phyloP scores from a whole-genome alignment of 1,140 invertebrate genomes.

The Tyrophagus putrescentiae region DNA sequence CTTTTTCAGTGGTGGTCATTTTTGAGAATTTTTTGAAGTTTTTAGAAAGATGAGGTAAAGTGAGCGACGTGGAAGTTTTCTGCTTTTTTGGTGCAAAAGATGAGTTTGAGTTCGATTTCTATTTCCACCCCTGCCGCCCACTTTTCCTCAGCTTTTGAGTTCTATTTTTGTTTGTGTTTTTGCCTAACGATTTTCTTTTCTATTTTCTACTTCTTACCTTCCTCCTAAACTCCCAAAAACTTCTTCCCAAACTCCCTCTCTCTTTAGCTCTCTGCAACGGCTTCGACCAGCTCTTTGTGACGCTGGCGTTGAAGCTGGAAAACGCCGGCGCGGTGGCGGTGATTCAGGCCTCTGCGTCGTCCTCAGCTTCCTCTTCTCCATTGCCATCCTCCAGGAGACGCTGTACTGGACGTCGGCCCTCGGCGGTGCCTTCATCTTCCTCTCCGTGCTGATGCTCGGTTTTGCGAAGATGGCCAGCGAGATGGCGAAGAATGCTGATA shows the following conservation, averaged over 20 bases:
- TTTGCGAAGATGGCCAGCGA: not conserved
- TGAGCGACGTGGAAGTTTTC: not conserved
- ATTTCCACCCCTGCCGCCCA: not conserved
- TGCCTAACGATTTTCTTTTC: too few relatives aligned
- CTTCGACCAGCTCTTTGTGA: slow-evolving; percentile 65
- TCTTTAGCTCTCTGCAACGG: slow-evolving; percentile 51
- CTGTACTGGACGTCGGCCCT: slow-evolving; percentile 19
- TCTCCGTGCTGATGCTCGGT: slow-evolving; percentile 2
- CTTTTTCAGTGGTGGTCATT: too few relatives aligned
- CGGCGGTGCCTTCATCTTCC: slow-evolving; percentile 15
- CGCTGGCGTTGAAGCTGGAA: slow-evolving; percentile 66
- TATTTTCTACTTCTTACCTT: too few relatives aligned
- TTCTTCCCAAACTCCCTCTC: too few relatives aligned
- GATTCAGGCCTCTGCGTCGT: slow-evolving; percentile 69
- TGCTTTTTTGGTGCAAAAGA: not conserved
- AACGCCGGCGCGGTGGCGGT: slow-evolving; percentile 75
- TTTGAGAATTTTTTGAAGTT: too few relatives aligned
- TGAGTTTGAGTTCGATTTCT: not conserved
- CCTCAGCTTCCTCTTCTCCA: slow-evolving; percentile 74
- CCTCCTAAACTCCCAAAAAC: too few relatives aligned
- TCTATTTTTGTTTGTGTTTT: too few relatives aligned
- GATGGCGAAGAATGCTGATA: too few relatives aligned
- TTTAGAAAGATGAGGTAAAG: not conserved
- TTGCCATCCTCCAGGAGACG: slow-evolving; percentile 17
- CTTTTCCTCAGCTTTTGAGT: too few relatives aligned